Evolutionary conservation across 2,888 invertebrate genomes (phyloP).

Genomic region (Caenorhabditis sinica): DNA sequence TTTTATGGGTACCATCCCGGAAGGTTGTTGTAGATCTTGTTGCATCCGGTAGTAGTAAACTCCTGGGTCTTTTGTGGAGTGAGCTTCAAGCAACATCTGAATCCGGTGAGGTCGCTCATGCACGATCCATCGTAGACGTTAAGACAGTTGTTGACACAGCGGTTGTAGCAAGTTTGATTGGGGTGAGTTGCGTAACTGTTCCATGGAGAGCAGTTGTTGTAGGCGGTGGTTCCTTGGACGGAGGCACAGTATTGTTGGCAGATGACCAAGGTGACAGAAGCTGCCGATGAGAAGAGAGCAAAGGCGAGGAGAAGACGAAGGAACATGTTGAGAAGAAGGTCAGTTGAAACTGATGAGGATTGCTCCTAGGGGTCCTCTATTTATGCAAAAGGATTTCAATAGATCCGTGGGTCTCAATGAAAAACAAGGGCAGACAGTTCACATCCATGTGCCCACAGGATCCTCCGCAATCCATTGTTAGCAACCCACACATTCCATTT

Average conservation of each 20-base stretch:
- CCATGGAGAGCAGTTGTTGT: conserved; percentile 6
- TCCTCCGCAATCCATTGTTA: too few species aligned
- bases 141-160: not conserved
- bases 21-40: conserved; percentile 14
- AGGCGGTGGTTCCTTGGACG: not conserved
- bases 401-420: too few species aligned
- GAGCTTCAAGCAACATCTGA: conserved; percentile 8
- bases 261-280: too few species aligned
- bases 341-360: too few species aligned
- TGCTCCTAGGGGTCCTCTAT: too few species aligned
- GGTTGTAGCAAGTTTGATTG: conserved; percentile 6
- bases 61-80: conserved; percentile 4
- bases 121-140: conserved; percentile 4
- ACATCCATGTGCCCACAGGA: too few species aligned
- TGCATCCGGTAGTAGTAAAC: not conserved
- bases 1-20: not conserved
- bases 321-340: too few species aligned
- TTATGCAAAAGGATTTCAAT: too few species aligned
- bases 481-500: too few species aligned
- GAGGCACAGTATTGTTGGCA: not conserved
- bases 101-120: not conserved
- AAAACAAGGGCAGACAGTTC: too few species aligned
- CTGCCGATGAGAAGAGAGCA: too few species aligned
- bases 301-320: too few species aligned
- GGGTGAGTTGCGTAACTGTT: not conserved